A percentile compares a stretch with the other conserved stretches of the same genome.
These are phyloP conservation scores for Uropetala carovei DNA, from an alignment of 2,888 invertebrate species.

Conservation along the genomic window DNA sequence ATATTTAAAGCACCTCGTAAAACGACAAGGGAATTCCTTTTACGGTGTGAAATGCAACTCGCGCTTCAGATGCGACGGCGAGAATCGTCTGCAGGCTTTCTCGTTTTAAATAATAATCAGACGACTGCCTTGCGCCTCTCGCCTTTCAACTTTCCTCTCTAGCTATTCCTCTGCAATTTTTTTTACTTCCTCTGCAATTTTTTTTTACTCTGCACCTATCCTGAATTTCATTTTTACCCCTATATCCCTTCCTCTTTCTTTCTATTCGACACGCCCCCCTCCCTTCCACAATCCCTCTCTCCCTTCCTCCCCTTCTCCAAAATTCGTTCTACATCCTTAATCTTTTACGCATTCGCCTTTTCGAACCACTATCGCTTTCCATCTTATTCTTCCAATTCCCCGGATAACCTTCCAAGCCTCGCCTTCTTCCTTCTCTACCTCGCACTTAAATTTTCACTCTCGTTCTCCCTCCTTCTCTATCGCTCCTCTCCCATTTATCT, in stretches of 20 bases:
- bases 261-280: background rate
- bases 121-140: background rate
- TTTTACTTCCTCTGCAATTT: no score
- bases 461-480: no score
- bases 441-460: no score
- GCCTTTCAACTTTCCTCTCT: background rate
- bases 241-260: background rate
- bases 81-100: background rate
- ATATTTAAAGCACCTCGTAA: conserved; percentile 9
- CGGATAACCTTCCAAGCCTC: no score
- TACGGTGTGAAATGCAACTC: background rate
- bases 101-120: conserved; percentile 18
- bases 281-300: background rate
- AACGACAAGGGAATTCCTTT: background rate
- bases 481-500: no score
- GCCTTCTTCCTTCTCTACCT: no score
- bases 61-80: background rate
- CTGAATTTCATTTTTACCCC: background rate
- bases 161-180: background rate
- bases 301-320: background rate
- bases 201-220: background rate
- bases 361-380: no score
- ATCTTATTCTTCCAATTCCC: no score
- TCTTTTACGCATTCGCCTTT: no score
- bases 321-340: no score